phyloP scores from a whole-genome alignment of 2,113 vertebrate genomes.

The Neolamprologus sp. region DNA sequence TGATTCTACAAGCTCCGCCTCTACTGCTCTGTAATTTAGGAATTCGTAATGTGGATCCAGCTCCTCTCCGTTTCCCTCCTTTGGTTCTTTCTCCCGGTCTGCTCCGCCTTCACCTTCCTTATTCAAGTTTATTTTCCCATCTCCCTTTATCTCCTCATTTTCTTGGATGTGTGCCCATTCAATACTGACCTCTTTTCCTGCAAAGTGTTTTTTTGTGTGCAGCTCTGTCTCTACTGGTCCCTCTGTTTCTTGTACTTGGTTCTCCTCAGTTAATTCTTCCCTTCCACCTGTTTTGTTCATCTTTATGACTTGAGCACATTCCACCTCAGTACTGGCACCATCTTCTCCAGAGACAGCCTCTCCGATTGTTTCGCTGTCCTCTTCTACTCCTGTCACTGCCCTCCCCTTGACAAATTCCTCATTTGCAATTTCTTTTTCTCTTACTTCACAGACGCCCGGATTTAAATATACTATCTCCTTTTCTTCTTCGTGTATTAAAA shows the following conservation, averaged over 20 bases:
- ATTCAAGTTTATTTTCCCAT: background rate
- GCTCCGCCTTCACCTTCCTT: background rate
- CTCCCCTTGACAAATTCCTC: background rate
- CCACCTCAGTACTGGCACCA: background rate
- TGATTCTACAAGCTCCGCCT: background rate
- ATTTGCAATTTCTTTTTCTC: background rate
- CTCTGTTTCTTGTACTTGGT: background rate
- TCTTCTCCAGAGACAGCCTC: background rate
- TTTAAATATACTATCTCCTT: background rate
- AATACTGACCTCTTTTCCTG: background rate
- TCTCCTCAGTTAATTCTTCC: background rate
- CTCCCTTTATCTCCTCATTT: background rate
- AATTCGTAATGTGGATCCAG: background rate
- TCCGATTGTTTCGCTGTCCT: background rate
- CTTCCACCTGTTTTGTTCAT: background rate
- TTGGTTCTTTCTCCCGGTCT: background rate
- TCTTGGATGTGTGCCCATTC: background rate
- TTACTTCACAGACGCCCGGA: background rate
- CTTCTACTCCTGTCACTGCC: background rate
- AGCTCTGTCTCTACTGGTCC: background rate
- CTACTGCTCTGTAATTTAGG: background rate
- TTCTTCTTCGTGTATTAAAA: background rate
- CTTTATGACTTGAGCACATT: background rate
- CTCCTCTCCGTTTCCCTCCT: background rate
- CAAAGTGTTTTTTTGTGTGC: background rate